Conservation (phyloP, 2,888 invertebrate genomes). For the Eudemis profundana region DNA sequence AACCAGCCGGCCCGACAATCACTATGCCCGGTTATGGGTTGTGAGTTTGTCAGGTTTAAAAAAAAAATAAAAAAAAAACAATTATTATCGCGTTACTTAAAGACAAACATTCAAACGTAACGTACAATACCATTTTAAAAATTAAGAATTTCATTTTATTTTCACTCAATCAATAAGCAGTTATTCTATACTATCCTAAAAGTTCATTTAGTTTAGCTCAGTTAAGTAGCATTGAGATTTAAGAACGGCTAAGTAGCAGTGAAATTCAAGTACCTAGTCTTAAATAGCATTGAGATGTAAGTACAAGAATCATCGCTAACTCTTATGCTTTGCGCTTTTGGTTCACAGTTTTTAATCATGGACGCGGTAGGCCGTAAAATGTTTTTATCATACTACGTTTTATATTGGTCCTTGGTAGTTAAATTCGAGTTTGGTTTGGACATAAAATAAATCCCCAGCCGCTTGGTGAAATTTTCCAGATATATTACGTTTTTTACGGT, state of each 20-base stretch:
- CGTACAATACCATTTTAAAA: too few relatives aligned
- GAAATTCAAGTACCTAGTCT: background rate
- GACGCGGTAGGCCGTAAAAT: conserved; percentile 30
- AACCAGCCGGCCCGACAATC: too few relatives aligned
- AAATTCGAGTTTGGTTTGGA: conserved; percentile 40
- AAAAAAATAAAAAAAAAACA: too few relatives aligned
- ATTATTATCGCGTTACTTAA: too few relatives aligned
- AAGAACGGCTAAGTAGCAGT: background rate
- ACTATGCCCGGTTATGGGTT: too few relatives aligned
- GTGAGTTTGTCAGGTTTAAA: too few relatives aligned
- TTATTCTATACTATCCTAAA: too few relatives aligned
- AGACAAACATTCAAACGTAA: too few relatives aligned
- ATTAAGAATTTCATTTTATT: too few relatives aligned
- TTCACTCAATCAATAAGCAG: too few relatives aligned
- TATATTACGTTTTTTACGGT: conserved; percentile 35
- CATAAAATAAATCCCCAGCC: conserved; percentile 35
- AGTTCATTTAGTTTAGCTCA: too few relatives aligned
- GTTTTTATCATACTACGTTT: conserved; percentile 39
- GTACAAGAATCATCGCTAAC: background rate
- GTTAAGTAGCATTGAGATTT: too few relatives aligned
- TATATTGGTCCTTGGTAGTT: conserved; percentile 39
- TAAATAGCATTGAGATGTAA: background rate
- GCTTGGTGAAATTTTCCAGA: conserved; percentile 27
- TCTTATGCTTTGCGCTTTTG: conserved; percentile 10
- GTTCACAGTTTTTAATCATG: conserved; percentile 42